Base-by-base conservation (phyloP, 2,113 vertebrate species). In the Elaphurus davidianus region DNA sequence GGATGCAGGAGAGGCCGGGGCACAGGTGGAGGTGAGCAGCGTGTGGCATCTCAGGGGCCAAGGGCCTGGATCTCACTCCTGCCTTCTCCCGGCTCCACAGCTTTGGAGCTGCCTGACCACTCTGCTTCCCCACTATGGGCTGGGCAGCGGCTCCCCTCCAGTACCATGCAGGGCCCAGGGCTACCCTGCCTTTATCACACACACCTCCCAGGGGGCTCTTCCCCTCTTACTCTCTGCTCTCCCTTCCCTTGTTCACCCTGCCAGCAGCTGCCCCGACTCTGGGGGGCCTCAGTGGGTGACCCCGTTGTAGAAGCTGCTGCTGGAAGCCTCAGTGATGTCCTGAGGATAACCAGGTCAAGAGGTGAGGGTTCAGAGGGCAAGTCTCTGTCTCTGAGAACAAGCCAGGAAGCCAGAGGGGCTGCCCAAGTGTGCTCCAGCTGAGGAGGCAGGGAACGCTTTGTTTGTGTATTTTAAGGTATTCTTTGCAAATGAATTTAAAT, bases 351-450 rank as follows among this genome's bases (percentile, higher is more conserved):
- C 36, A 33, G 52, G 82, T 94, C 40, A 36, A 33, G 45, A 87
- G 82, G 40, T 36, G 33, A 86, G 25, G 76, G 86, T 74, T 93
- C 82, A 98, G 57, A 97, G 91, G 86, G 86, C 62, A 64, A 87
- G 54, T 95, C 15, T 57, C 28, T 43, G 36, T 64, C 50, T 87
- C 74, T 0, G 6, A 87, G 82, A 84, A 90, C 25, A n/a, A 97
- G 45, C 47, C 0, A 1, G 28, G 57, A 94, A 85, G 79, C 55
- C 94, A 81, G 81, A 36, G 40, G 64, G 17, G n/a, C 67, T 40
- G n/a, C 67, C 67, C 67, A 71, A 71, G n/a, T 23, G n/a, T 71
- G 67, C 40, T 91, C 55, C 62, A n/a, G 76, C 30, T 1, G 33
- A 97, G 30, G 45, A 23, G 55, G 64, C 71, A 83, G 67, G 33